Percentiles rank a stretch among this genome's conserved stretches.
phyloP scores from a whole-genome alignment of 2,113 vertebrate genomes.

The Rynchops niger region DNA sequence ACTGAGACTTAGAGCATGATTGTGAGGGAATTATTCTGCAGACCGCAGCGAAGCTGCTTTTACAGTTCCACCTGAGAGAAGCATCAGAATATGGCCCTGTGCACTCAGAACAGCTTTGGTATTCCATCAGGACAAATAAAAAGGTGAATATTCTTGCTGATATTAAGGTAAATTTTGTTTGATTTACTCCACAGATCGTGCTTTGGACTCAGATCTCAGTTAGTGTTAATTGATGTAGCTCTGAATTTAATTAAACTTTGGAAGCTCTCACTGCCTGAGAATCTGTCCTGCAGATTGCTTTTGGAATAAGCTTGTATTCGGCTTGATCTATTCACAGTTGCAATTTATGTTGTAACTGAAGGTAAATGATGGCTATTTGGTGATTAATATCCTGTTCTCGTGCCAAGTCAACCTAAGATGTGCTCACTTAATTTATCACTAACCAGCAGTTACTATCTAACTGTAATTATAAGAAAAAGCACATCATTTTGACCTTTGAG shows the following conservation, averaged over 20 bases:
- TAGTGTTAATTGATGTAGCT: constrained; percentile 11
- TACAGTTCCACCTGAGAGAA: not conserved
- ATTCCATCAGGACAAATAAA: not conserved
- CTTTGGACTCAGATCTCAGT: not conserved
- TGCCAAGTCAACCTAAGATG: constrained; percentile 23
- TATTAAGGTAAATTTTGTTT: not conserved
- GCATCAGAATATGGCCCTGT: not conserved
- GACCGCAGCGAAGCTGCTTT: not conserved
- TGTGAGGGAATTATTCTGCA: not conserved
- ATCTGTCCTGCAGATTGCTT: constrained; percentile 21
- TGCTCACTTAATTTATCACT: constrained; percentile 37
- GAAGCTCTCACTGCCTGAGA: constrained; percentile 6
- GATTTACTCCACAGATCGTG: not conserved
- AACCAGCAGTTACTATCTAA: constrained; percentile 10
- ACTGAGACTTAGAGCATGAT: not conserved
- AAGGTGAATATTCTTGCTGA: not conserved
- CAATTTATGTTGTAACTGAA: constrained; percentile 39
- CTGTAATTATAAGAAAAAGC: not conserved
- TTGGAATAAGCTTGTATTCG: not conserved
- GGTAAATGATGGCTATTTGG: constrained; percentile 14
- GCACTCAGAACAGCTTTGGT: not conserved
- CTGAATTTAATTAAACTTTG: constrained; percentile 55
- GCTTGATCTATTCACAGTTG: not conserved
- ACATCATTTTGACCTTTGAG: not conserved
- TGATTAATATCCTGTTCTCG: constrained; percentile 24